Base-by-base conservation (phyloP, 2,113 vertebrate species). In the Kobus ellipsiprymnus region DNA sequence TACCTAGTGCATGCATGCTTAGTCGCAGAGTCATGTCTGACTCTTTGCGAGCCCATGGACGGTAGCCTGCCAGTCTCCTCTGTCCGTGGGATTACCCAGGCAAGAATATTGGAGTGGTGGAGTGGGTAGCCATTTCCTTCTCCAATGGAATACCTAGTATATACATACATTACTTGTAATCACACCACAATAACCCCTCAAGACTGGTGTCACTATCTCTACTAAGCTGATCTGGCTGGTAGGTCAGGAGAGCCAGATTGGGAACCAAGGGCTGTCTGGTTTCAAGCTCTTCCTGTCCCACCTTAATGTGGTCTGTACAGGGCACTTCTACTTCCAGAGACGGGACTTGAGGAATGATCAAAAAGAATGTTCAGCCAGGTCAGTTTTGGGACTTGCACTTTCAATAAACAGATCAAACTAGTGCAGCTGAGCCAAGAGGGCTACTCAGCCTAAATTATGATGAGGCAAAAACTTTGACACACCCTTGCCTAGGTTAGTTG, bases 331-430 rank as follows among this genome's bases (percentile, higher is more conserved):
- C 36, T 36, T 40, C 48, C 40, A 67, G 30, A 86, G 25, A 74
- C 4, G 44, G 40, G 33, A 60, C 52, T n/a, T 46, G n/a, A 78
- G 16, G 33, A 67, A 55, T 64, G 21, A 81, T 36, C 7, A 50
- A 30, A 93, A 85, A 84, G 10, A 40, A 64, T 36, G 46, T 64
- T 90, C 40, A 55, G 64, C 40, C 36, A 50, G 12, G 19, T 50
- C 30, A 57, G 13, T 85, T 93, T 80, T 50, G 30, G 48, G 48
- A 86, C 44, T 48, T 85, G 36, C 77, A 30, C 55, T 90, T 94
- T 90, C 50, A 90, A 57, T 62, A 96, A 93, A 33, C 15, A 78
- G 74, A 55, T 60, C 77, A 86, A 55, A 84, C n/a, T 9, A 55
- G 14, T 80, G 13, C 71, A 86, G 14, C 25, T 33, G 33, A 90